These are phyloP conservation scores for Malurus elegans DNA, from an alignment of 2,113 vertebrate species.

Conservation along the genomic window DNA sequence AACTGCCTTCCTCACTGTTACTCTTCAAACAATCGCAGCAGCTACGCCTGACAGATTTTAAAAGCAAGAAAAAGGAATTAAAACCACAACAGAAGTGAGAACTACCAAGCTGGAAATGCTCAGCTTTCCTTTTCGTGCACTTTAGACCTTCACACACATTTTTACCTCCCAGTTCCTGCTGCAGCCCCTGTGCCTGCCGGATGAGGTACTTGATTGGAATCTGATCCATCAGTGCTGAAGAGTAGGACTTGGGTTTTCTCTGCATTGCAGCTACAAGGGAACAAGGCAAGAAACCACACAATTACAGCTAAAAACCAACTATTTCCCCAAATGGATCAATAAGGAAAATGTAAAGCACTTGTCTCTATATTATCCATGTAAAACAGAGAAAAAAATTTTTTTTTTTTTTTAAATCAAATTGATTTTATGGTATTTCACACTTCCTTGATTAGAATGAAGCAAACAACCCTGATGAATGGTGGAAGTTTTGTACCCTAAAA, in stretches of 20 bases:
- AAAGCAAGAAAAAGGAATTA: neutral
- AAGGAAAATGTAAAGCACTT: neutral
- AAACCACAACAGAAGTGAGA: neutral
- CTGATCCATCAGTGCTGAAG: slow-evolving; percentile 94
- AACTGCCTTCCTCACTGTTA: neutral
- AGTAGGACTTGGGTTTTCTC: slow-evolving; percentile 95
- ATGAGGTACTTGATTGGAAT: slow-evolving; percentile 98
- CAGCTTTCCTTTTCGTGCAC: neutral
- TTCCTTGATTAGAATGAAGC: neutral
- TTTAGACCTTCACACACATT: neutral
- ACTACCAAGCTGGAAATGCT: neutral
- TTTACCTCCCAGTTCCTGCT: slow-evolving; percentile 94
- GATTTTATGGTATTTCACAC: neutral
- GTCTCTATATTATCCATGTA: neutral
- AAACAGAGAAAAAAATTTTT: neutral
- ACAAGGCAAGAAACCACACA: neutral
- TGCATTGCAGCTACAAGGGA: slow-evolving; percentile 86
- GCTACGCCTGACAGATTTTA: neutral
- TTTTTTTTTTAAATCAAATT: neutral
- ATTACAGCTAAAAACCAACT: neutral
- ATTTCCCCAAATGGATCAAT: neutral
- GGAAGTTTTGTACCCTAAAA: neutral
- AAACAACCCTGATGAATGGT: neutral
- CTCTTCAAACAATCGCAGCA: neutral
- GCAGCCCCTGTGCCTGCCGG: slow-evolving; percentile 92